A percentile compares a stretch with the other conserved stretches of the same genome.
Evolutionary conservation across 2,113 vertebrate species (phyloP).

Genomic region (Semnopithecus entellus): DNA sequence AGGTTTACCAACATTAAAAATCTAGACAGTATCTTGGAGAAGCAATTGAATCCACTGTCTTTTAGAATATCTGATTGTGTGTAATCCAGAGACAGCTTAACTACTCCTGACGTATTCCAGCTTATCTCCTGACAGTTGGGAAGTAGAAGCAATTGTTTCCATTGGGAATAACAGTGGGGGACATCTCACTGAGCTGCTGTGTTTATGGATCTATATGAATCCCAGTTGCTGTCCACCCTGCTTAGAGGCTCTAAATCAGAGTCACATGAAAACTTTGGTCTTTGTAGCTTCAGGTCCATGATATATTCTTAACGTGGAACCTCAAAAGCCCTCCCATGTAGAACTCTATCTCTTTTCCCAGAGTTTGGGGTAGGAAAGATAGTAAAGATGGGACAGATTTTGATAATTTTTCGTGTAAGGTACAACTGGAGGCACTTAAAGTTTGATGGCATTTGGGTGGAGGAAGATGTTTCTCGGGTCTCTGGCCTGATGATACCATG

Average conservation of each 20-base stretch:
- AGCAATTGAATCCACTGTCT: neutral
- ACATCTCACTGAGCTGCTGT: neutral
- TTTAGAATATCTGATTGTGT: neutral
- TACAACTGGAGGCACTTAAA: neutral
- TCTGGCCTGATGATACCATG: neutral
- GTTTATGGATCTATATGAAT: neutral
- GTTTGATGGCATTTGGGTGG: neutral
- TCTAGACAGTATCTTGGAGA: neutral
- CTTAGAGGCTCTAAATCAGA: neutral
- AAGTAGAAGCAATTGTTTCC: neutral
- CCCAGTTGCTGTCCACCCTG: neutral
- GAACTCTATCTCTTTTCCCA: neutral
- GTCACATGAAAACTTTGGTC: neutral
- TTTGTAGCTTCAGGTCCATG: neutral
- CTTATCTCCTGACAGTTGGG: neutral
- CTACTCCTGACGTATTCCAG: neutral
- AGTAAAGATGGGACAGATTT: neutral
- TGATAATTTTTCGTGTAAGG: neutral
- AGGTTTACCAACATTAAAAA: neutral
- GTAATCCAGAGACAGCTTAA: neutral
- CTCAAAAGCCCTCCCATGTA: neutral
- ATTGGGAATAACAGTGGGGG: neutral
- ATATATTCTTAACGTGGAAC: neutral
- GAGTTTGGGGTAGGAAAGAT: neutral
- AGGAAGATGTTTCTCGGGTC: neutral